These are phyloP conservation scores for Dolichallabes microphthalmus DNA, from an alignment of 2,113 vertebrate species.

Conservation along the genomic window DNA sequence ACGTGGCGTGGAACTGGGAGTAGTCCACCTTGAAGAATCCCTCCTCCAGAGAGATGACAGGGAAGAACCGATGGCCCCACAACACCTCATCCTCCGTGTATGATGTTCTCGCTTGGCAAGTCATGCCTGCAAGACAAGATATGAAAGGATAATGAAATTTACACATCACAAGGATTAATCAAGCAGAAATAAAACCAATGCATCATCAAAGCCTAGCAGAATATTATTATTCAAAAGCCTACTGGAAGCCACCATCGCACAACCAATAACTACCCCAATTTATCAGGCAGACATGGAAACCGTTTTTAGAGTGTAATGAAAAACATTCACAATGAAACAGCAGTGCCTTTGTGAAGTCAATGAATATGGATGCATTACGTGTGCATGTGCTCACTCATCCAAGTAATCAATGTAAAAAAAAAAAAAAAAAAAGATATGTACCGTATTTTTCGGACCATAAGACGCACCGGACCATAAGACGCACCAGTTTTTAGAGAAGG, in stretches of 20 bases:
- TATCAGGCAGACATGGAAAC: slow-evolving; percentile 13
- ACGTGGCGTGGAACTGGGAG: slow-evolving; percentile 98
- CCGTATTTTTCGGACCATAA: no score
- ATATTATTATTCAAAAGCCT: slow-evolving; percentile 12
- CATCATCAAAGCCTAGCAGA: background rate
- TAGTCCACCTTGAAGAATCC: slow-evolving; percentile 99
- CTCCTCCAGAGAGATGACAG: slow-evolving; percentile 96
- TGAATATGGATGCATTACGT: slow-evolving; percentile 27
- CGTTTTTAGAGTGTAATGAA: slow-evolving; percentile 2
- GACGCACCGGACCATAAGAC: no score
- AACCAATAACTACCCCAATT: slow-evolving; percentile 9
- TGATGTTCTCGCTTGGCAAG: slow-evolving; percentile 96
- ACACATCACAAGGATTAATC: slow-evolving; percentile 13
- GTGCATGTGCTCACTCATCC: slow-evolving; percentile 6
- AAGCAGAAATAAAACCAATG: slow-evolving; percentile 13
- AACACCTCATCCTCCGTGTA: slow-evolving; percentile 98
- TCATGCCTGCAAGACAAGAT: slow-evolving; percentile 82
- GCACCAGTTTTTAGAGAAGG: no score
- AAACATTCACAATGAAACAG: slow-evolving; percentile 26
- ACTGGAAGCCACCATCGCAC: background rate
- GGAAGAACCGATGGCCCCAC: slow-evolving; percentile 97
- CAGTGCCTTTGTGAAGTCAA: slow-evolving; percentile 5
- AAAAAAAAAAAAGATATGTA: background rate
- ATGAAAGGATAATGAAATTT: slow-evolving; percentile 18
- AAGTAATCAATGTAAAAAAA: slow-evolving; percentile 6